Conservation (phyloP, 64 coral and sea anemone genomes). For the Anthopleura sola region DNA sequence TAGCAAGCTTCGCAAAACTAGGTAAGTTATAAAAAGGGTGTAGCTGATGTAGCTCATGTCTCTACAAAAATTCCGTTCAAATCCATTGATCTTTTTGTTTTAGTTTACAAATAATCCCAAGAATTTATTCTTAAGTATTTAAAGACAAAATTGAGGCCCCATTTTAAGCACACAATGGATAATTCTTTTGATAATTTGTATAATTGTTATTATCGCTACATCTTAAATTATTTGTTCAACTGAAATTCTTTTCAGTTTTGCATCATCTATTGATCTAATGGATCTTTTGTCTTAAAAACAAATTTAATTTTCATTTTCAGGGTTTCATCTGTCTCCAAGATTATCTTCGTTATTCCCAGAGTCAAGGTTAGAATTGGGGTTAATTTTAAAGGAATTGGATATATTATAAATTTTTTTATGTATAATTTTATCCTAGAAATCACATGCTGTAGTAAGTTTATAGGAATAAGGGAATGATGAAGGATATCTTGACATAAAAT, state of each 20-base stretch:
- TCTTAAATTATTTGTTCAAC: no score
- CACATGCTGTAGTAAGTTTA: no score
- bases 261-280: not conserved
- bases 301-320: no score
- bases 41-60: not conserved
- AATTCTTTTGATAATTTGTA: not conserved
- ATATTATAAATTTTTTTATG: not conserved
- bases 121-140: not conserved
- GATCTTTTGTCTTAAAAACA: no score
- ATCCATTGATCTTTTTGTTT: not conserved
- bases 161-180: no score
- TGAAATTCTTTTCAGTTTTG: not conserved
- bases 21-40: slow-evolving; percentile 50
- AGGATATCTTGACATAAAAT: no score
- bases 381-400: not conserved
- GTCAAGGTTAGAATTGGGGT: slow-evolving; percentile 61
- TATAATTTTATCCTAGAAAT: no score
- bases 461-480: no score
- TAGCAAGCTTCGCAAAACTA: slow-evolving; percentile 85
- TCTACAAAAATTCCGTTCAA: not conserved
- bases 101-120: not conserved
- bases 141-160: not conserved
- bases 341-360: slow-evolving; percentile 74
- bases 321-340: slow-evolving; percentile 77
- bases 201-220: not conserved